These are phyloP conservation scores for Rhodophaea formosa DNA, from an alignment of 2,888 invertebrate species.

Conservation along the genomic window DNA sequence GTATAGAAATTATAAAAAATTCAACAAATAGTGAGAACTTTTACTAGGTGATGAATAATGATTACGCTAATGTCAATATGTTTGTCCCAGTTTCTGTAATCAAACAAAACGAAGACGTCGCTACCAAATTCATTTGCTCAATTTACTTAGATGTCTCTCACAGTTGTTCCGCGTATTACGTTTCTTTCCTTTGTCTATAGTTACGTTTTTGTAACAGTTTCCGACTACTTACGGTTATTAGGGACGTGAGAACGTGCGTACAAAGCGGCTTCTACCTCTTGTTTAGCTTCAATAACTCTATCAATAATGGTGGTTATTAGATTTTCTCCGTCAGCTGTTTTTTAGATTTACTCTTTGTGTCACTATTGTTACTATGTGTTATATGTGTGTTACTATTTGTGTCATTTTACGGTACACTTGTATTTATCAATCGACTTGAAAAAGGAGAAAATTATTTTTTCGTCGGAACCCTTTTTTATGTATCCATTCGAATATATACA, in stretches of 20 bases:
- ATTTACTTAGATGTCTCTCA: conserved; percentile 49
- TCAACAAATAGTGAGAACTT: not conserved
- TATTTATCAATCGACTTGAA: too few relatives aligned
- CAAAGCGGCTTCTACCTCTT: conserved; percentile 54
- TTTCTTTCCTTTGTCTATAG: conserved; percentile 72
- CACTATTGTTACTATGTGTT: too few relatives aligned
- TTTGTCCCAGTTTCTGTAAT: conserved; percentile 34
- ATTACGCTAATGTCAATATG: not conserved
- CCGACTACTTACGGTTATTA: conserved; percentile 71
- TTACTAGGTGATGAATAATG: not conserved
- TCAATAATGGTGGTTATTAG: conserved; percentile 46
- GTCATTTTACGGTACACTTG: too few relatives aligned
- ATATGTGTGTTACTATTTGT: too few relatives aligned
- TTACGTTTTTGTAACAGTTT: conserved; percentile 75
- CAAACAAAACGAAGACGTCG: conserved; percentile 2
- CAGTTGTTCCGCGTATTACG: conserved; percentile 61
- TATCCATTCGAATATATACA: too few relatives aligned
- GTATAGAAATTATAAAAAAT: not conserved
- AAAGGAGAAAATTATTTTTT: too few relatives aligned
- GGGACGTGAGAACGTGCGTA: conserved; percentile 70
- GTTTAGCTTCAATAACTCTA: conserved; percentile 49
- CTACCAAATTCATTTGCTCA: conserved; percentile 32
- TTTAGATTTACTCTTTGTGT: conserved; percentile 23
- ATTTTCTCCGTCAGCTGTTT: conserved; percentile 44
- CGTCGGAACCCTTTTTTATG: too few relatives aligned